Base-by-base conservation (phyloP, 2,888 invertebrate genomes). In the Pharmacophagus antenor region DNA sequence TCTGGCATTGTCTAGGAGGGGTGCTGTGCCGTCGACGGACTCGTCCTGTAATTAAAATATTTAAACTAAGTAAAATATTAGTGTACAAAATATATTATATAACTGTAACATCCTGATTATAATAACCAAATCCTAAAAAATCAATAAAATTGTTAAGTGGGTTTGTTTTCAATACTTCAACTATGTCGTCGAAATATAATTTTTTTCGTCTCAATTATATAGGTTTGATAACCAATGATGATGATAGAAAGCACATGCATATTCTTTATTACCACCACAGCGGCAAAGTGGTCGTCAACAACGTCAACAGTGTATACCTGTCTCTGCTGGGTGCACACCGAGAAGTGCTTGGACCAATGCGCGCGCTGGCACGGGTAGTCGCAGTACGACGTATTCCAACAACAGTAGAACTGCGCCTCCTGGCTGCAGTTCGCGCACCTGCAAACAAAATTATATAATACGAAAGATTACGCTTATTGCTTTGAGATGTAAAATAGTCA, bases 301-400 rank as follows among this genome's bases (percentile, higher is more conserved):
- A 31, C 15, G n/a, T n/a, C n/a, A 7, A 10, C 27, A 27, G 27
- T 10, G 10, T 17, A 17, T 62, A 82, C 87, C 81, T 77, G 69
- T 6, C 72, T 63, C 37, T 77, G 77, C 62, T 86, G 87, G 50
- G 82, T 75, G 71, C 91, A 91, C 0, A 74, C 63, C 1, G 74
- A 76, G 91, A 93, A 94, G 81, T 98, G 98, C 8, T 92, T 85
- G 0, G 94, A 84, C 98, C 98, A 98, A 82, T 98, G 97, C 67
- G 94, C 92, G 73, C 95, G 94, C 83, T 98, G 98, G 73, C 98
- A 98, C 1, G 94, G 92, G 78, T 95, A 95, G 86, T 96, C 95
- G 83, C 98, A 98, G 83, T 98, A 98, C 56, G 97, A 94, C 0
- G 98, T 98, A 88, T 98, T 98, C 98, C 98, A 98, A 77, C 98